Percentiles rank a stretch among this genome's conserved stretches.
phyloP scores from a whole-genome alignment of 2,797 vertebrate genomes.

The Sebastes dallii region DNA sequence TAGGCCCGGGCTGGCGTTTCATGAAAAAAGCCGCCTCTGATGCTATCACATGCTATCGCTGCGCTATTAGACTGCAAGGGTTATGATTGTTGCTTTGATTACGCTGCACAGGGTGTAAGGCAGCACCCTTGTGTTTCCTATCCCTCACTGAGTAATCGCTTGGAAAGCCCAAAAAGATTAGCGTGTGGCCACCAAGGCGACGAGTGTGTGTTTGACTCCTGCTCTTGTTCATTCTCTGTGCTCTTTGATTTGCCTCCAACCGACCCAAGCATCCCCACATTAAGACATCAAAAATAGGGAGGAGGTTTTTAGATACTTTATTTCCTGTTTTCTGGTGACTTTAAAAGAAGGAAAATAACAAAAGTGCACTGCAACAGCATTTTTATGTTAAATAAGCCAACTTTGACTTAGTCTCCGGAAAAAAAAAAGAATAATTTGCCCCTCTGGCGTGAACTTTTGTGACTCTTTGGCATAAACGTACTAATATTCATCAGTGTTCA shows the following conservation, averaged over 20 bases:
- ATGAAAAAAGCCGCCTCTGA: conserved; percentile 44
- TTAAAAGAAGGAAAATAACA: no score
- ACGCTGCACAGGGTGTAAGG: conserved; percentile 31
- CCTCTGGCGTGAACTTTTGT: no score
- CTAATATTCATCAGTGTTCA: no score
- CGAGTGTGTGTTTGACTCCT: conserved; percentile 4
- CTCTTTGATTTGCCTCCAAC: conserved; percentile 3
- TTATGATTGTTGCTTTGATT: conserved; percentile 61
- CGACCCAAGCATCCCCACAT: background rate
- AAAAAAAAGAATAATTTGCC: no score
- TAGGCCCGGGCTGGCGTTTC: conserved; percentile 32
- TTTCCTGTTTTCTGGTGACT: no score
- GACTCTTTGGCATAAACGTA: no score
- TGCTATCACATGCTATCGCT: conserved; percentile 58
- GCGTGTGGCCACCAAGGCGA: conserved; percentile 3
- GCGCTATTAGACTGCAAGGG: conserved; percentile 49
- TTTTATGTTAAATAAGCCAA: no score
- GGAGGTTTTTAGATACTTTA: no score
- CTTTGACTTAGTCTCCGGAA: no score
- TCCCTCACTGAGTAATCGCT: conserved; percentile 17
- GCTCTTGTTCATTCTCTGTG: background rate
- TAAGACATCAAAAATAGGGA: no score
- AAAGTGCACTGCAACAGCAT: no score
- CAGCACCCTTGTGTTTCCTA: conserved; percentile 41
- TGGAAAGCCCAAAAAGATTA: conserved; percentile 37